These are phyloP conservation scores for Phaetusa simplex DNA, from an alignment of 2,113 vertebrate genomes.

Conservation along the genomic window DNA sequence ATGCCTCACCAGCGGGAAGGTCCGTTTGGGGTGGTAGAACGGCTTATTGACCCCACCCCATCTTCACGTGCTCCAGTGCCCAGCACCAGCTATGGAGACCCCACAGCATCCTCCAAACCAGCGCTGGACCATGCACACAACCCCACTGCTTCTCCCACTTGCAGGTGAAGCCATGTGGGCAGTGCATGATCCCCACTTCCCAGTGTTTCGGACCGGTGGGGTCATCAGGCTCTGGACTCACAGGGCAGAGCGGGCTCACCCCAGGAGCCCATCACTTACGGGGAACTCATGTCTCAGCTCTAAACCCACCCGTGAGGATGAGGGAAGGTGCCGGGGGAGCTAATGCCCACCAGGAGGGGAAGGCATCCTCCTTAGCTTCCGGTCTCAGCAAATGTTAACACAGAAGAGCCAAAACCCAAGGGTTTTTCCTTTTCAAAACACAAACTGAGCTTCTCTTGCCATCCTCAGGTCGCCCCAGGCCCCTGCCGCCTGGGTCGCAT, in stretches of 20 bases:
- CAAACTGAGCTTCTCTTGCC: neutral
- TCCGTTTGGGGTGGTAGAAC: neutral
- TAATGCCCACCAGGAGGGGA: neutral
- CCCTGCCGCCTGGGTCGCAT: neutral
- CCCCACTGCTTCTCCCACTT: neutral
- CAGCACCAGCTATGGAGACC: neutral
- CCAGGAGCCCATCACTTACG: accelerated
- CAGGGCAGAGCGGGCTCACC: neutral
- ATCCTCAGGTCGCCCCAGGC: neutral
- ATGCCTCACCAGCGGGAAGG: neutral
- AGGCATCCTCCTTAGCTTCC: neutral
- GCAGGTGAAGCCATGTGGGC: neutral
- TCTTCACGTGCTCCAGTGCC: neutral
- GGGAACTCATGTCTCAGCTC: neutral
- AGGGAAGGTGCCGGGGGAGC: neutral
- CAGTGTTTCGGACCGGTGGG: accelerated
- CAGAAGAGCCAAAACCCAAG: neutral
- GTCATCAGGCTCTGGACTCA: neutral
- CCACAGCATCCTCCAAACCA: neutral
- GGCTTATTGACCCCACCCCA: neutral
- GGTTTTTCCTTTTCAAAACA: neutral
- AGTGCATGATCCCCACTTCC: neutral
- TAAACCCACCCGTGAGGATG: neutral
- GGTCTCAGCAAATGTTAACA: neutral
- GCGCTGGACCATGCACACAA: accelerated